These are phyloP conservation scores for Lasioglossum figueresi DNA, from an alignment of 2,888 invertebrate genomes.

Conservation along the genomic window DNA sequence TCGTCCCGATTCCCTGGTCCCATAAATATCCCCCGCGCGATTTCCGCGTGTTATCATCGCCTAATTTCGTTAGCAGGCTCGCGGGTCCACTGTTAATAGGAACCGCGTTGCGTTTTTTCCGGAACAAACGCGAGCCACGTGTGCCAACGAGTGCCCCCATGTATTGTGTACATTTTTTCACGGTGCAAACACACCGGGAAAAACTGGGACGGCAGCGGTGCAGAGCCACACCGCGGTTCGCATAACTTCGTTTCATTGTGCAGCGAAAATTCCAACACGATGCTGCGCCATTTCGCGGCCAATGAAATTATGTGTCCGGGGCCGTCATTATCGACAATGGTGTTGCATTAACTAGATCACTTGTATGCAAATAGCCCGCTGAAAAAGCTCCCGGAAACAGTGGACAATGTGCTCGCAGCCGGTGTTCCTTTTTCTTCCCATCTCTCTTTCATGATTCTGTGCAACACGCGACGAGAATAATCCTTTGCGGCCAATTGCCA, in stretches of 20 bases:
- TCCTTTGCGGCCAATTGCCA: slow-evolving; percentile 35
- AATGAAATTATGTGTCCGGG: slow-evolving; percentile 56
- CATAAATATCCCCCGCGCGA: background rate
- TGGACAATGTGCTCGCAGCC: slow-evolving; percentile 4
- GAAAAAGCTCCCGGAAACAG: slow-evolving; percentile 30
- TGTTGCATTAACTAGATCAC: slow-evolving; percentile 52
- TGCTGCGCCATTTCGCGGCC: slow-evolving; percentile 36
- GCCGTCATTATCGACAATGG: slow-evolving; percentile 58
- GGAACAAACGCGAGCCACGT: background rate
- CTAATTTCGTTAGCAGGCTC: background rate
- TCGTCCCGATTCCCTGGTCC: background rate
- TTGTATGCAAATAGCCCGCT: slow-evolving; percentile 44
- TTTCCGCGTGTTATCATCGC: background rate
- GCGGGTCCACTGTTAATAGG: background rate
- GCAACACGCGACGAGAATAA: slow-evolving; percentile 28
- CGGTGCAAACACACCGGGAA: background rate
- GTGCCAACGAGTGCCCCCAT: background rate
- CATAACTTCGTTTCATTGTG: slow-evolving; percentile 56
- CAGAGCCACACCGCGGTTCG: slow-evolving; percentile 6
- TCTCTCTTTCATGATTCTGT: background rate
- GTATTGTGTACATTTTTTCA: background rate
- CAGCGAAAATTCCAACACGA: slow-evolving; percentile 51
- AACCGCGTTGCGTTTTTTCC: background rate
- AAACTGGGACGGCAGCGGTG: background rate
- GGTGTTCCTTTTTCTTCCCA: background rate